Percentiles rank a stretch among this genome's conserved stretches.
Conservation (phyloP, 2,113 vertebrate genomes). For the Coracopsis vasa region DNA sequence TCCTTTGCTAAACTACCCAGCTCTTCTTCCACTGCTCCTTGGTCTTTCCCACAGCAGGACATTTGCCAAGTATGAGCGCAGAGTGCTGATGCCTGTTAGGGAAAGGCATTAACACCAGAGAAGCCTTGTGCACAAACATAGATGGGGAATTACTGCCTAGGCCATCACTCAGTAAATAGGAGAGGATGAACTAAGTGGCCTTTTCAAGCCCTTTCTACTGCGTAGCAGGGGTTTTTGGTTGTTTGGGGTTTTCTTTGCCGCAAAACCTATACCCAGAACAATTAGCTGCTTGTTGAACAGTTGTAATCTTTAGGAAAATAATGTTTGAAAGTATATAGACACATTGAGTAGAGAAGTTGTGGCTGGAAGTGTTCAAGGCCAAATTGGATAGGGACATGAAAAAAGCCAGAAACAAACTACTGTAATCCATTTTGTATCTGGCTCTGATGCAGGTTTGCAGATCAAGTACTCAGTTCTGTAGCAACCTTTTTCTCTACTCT, state of each 20-base stretch:
- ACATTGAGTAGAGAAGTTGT: neutral
- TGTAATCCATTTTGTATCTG: neutral
- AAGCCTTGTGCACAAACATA: neutral
- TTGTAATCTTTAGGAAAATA: neutral
- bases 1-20: neutral
- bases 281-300: neutral
- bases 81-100: neutral
- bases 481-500: neutral
- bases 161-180: neutral
- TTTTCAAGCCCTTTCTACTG: neutral
- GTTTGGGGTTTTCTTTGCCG: neutral
- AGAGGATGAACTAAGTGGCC: neutral
- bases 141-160: neutral
- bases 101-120: neutral
- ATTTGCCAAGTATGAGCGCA: fast-evolving
- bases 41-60: fast-evolving
- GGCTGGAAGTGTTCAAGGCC: neutral
- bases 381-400: neutral
- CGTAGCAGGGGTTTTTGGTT: neutral
- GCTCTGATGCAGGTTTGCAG: neutral
- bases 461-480: neutral
- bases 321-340: neutral
- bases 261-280: neutral
- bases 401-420: neutral
- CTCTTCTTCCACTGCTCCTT: neutral